These are phyloP conservation scores for Typhlomys cinereus DNA, from an alignment of 2,113 vertebrate species.

Conservation along the genomic window DNA sequence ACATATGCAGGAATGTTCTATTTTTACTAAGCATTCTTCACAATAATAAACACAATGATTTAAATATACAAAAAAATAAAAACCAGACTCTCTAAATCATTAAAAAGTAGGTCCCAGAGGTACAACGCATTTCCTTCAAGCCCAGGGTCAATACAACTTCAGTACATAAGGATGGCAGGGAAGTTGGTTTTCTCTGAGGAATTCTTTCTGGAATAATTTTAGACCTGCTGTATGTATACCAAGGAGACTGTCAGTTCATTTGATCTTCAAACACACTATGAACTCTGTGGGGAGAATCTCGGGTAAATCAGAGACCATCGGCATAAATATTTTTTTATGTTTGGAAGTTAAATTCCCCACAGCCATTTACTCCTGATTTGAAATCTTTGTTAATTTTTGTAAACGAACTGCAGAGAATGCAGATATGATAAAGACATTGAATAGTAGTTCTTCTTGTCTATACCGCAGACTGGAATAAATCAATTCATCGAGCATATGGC, in stretches of 20 bases:
- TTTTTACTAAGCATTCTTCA: not conserved
- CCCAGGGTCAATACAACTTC: constrained; percentile 76
- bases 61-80: not conserved
- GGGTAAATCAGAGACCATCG: constrained; percentile 80
- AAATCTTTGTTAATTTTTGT: constrained; percentile 80
- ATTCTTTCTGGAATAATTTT: constrained; percentile 84
- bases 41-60: not conserved
- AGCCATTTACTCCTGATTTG: constrained; percentile 76
- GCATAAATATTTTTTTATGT: constrained; percentile 71
- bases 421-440: constrained; percentile 77
- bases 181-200: constrained; percentile 78
- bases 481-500: constrained; percentile 89
- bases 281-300: constrained; percentile 78
- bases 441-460: constrained; percentile 81
- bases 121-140: constrained; percentile 71
- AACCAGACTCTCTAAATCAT: not conserved
- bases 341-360: constrained; percentile 68
- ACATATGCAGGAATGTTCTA: not conserved
- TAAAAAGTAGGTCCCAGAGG: not conserved
- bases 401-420: constrained; percentile 77
- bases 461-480: constrained; percentile 81
- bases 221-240: constrained; percentile 82
- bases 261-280: constrained; percentile 81
- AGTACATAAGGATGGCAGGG: constrained; percentile 76
- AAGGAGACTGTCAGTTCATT: constrained; percentile 84